These are phyloP conservation scores for Cephus pulcher DNA, from an alignment of 2,888 invertebrate species.

Conservation along the genomic window DNA sequence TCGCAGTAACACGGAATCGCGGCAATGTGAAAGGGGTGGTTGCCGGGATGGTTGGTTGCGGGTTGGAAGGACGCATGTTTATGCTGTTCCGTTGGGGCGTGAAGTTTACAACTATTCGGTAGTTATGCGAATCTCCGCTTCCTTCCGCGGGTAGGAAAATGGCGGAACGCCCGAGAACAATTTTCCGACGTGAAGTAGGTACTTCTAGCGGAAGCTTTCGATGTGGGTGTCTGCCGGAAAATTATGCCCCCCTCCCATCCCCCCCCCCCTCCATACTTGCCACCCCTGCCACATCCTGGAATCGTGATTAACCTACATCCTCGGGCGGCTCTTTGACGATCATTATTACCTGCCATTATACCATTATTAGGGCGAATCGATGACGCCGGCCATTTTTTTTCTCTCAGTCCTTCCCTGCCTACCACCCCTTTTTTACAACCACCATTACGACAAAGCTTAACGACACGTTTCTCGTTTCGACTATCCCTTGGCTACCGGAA, in stretches of 20 bases:
- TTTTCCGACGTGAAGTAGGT: not conserved
- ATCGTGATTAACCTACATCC: not conserved
- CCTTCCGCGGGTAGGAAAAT: not conserved
- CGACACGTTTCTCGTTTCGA: not conserved
- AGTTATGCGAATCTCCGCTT: not conserved
- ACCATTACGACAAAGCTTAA: not conserved
- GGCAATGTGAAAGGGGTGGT: not conserved
- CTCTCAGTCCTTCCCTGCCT: not conserved
- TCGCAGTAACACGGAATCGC: not conserved
- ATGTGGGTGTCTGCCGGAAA: not conserved
- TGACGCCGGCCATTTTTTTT: not conserved
- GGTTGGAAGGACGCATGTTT: not conserved
- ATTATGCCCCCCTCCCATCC: not conserved
- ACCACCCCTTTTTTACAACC: not conserved
- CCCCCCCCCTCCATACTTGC: not conserved
- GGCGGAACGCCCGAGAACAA: not conserved
- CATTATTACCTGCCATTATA: not conserved
- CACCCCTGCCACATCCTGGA: not conserved
- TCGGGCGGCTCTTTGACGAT: not conserved
- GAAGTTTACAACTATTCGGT: not conserved
- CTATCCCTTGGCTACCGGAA: not conserved
- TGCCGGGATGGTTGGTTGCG: not conserved
- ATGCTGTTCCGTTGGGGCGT: not conserved
- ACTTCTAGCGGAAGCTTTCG: not conserved
- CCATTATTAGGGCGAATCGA: not conserved